Evolutionary conservation across 2,797 vertebrate genomes (phyloP).

Genomic region (Melopsittacus undulatus): DNA sequence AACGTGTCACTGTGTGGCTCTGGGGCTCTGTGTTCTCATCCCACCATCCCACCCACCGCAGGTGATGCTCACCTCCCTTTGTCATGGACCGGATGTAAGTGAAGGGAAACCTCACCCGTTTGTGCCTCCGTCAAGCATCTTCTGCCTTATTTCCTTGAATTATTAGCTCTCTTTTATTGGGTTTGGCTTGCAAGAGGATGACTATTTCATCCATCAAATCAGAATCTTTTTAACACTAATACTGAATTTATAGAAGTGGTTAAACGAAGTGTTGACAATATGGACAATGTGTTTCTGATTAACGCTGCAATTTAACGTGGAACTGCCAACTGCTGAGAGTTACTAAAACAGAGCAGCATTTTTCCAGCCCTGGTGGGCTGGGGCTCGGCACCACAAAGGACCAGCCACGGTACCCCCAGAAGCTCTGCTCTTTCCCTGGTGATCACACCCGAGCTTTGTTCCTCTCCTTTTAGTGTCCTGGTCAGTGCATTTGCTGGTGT

Average conservation of each 20-base stretch:
- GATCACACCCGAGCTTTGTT: background rate
- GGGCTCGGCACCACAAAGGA: conserved; percentile 4
- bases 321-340: conserved; percentile 67
- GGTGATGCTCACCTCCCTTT: background rate
- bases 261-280: conserved; percentile 81
- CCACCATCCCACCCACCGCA: background rate
- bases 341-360: conserved; percentile 55
- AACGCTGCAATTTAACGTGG: conserved; percentile 69
- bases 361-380: conserved; percentile 58
- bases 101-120: conserved; percentile 29
- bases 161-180: conserved; percentile 78
- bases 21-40: background rate
- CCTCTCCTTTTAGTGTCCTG: background rate
- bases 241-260: conserved; percentile 82
- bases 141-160: conserved; percentile 55
- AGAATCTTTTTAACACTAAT: conserved; percentile 73
- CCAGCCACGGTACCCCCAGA: background rate
- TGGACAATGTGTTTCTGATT: conserved; percentile 82
- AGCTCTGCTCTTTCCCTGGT: background rate
- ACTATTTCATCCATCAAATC: conserved; percentile 77
- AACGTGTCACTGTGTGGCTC: rapidly evolving
- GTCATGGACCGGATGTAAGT: background rate
- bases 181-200: conserved; percentile 74
- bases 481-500: background rate
- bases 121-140: conserved; percentile 36